Percentiles rank a stretch among this genome's conserved stretches.
phyloP scores from a whole-genome alignment of 2,888 invertebrate genomes.

The Tetragnatha montana region DNA sequence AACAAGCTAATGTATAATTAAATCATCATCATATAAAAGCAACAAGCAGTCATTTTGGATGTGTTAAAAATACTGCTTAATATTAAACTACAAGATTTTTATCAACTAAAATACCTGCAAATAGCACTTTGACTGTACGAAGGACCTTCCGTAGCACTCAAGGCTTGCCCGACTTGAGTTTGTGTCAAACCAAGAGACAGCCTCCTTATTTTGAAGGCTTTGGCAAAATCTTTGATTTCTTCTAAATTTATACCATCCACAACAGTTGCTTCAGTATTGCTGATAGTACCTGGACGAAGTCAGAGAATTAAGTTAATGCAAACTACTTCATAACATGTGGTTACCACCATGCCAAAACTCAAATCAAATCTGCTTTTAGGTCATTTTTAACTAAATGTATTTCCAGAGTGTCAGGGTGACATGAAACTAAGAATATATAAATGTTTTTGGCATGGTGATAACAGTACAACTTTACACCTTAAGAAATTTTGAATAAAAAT shows the following conservation, averaged over 20 bases:
- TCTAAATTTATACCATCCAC: constrained; percentile 97
- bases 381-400: neutral
- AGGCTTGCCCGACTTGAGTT: constrained; percentile 97
- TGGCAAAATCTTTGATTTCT: constrained; percentile 98
- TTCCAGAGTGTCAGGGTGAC: no score
- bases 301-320: neutral
- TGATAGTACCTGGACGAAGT: constrained; percentile 81
- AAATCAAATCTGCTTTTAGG: neutral
- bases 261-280: constrained; percentile 93
- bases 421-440: no score
- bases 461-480: no score
- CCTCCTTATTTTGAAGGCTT: constrained; percentile 95
- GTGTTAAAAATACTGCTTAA: no score
- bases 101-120: constrained; percentile 86
- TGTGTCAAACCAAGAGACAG: constrained; percentile 95
- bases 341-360: no score
- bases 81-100: no score
- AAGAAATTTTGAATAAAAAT: no score
- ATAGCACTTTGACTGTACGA: constrained; percentile 99
- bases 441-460: no score
- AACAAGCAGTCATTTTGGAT: no score
- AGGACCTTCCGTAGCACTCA: constrained; percentile 96
- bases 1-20: no score
- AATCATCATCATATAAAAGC: no score
- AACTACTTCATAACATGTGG: neutral